Conservation (phyloP, 2,888 invertebrate genomes). For the Hydropsyche betteni region DNA sequence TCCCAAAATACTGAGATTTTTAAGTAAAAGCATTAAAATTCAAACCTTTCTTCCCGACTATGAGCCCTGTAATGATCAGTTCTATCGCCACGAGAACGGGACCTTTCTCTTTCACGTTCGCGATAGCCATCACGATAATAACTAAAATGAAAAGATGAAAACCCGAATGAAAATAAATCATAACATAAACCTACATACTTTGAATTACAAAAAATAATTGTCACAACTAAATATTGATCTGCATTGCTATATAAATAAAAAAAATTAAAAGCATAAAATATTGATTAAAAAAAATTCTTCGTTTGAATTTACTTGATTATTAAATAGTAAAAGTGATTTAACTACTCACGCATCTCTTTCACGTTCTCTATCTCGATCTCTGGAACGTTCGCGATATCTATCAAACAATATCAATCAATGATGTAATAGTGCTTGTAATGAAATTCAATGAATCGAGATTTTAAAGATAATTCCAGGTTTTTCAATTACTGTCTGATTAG, state of each 20-base stretch:
- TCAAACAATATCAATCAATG: conserved; percentile 54
- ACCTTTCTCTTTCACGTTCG: conserved; percentile 75
- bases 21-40: neutral
- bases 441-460: neutral
- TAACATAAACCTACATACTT: neutral
- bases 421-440: neutral
- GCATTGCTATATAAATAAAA: neutral
- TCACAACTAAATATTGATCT: neutral
- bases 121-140: conserved; percentile 68
- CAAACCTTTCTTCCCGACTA: conserved; percentile 79
- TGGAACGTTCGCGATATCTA: conserved; percentile 76
- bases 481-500: conserved; percentile 44
- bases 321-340: conserved; percentile 46
- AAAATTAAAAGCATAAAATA: neutral
- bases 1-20: conserved; percentile 4
- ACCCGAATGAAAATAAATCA: too few relatives aligned
- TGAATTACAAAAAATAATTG: neutral
- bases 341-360: conserved; percentile 69
- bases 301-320: conserved; percentile 53
- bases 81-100: conserved; percentile 81
- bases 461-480: conserved; percentile 17
- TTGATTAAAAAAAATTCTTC: neutral
- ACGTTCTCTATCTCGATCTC: conserved; percentile 73
- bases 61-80: conserved; percentile 77
- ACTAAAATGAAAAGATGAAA: conserved; percentile 54